Conservation (phyloP, 1,140 invertebrate genomes). For the Lanistes nyassanus region DNA sequence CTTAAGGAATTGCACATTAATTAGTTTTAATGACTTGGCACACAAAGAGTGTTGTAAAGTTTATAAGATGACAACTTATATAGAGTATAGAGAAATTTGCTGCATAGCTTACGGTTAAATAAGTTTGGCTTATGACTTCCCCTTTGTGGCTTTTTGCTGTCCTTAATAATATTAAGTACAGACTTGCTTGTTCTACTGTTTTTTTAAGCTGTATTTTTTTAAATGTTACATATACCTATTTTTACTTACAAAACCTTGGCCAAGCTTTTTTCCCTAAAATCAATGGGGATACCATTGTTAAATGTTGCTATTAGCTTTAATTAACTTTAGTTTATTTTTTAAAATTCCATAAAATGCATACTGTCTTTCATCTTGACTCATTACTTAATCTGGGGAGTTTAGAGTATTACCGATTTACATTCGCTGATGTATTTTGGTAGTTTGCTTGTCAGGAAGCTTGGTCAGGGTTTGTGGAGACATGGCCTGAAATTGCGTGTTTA, state of each 20-base stretch:
- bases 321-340: too few species aligned
- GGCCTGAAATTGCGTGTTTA: neutral
- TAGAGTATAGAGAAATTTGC: slow-evolving; percentile 11
- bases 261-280: slow-evolving; percentile 18
- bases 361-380: too few species aligned
- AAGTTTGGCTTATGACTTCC: slow-evolving; percentile 27
- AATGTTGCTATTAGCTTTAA: too few species aligned
- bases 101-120: slow-evolving; percentile 9
- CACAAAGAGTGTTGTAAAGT: neutral
- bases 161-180: neutral
- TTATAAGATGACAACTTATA: neutral
- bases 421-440: too few species aligned
- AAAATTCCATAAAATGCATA: too few species aligned
- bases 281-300: too few species aligned
- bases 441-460: slow-evolving; percentile 3
- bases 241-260: slow-evolving; percentile 13
- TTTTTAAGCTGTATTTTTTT: slow-evolving; percentile 2
- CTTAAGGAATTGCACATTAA: too few species aligned
- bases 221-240: neutral
- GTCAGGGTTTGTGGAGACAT: slow-evolving; percentile 10
- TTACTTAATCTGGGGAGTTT: too few species aligned
- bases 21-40: neutral
- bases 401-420: too few species aligned
- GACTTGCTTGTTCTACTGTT: slow-evolving; percentile 23
- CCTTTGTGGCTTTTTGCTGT: slow-evolving; percentile 25